phyloP scores from a whole-genome alignment of 2,113 vertebrate genomes.

The Coryphaenoides rupestris region DNA sequence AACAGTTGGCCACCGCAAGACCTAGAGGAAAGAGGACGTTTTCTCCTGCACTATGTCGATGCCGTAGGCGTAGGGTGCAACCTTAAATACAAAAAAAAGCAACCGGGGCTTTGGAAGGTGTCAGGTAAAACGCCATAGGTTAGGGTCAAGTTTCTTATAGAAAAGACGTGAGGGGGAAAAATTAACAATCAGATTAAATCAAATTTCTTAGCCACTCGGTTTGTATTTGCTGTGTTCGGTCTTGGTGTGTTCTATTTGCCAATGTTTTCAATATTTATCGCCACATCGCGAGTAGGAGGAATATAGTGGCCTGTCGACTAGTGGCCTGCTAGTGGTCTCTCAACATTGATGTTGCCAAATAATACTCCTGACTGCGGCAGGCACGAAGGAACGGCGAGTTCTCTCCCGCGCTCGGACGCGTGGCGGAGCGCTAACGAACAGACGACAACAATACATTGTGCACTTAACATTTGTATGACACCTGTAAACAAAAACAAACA shows the following conservation, averaged over 20 bases:
- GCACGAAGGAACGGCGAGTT: constrained; percentile 43
- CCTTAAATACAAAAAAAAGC: background rate
- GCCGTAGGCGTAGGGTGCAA: too few species aligned
- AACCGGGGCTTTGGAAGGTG: too few species aligned
- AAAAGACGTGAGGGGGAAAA: constrained; percentile 35
- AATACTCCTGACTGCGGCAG: constrained; percentile 62
- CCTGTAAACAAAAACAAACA: constrained; percentile 7
- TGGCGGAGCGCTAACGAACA: background rate
- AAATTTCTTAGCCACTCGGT: constrained; percentile 50
- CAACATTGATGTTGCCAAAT: constrained; percentile 60
- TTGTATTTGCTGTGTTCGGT: constrained; percentile 53
- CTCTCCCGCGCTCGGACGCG: constrained; percentile 32
- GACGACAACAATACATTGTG: background rate
- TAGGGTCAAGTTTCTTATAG: constrained; percentile 7
- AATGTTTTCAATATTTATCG: constrained; percentile 47
- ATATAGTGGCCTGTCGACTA: constrained; percentile 4
- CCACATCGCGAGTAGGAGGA: constrained; percentile 30
- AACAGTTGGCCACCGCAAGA: background rate
- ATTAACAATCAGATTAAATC: constrained; percentile 53
- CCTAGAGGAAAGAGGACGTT: background rate
- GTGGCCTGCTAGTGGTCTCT: constrained; percentile 25
- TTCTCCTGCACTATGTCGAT: background rate
- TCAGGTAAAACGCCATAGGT: background rate
- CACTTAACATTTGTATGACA: background rate
- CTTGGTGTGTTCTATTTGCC: constrained; percentile 63